These are phyloP conservation scores for Polyodon spathula DNA, from an alignment of 2,113 vertebrate genomes.

Conservation along the genomic window DNA sequence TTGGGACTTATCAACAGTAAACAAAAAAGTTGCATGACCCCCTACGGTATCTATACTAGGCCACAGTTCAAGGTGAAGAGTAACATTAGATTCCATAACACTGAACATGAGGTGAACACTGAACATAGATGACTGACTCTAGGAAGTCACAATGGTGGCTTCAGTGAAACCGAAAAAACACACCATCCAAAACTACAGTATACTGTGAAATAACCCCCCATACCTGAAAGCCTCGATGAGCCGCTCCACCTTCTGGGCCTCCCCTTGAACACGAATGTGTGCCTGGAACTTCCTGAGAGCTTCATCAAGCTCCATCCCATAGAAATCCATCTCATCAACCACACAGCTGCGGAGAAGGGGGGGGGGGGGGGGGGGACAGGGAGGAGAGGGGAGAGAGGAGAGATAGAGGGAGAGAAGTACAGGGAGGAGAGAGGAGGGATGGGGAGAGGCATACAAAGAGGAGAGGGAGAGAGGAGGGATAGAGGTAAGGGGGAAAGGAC, in stretches of 20 bases:
- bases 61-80: no score
- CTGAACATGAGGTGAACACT: no score
- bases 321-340: slow-evolving; percentile 98
- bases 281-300: slow-evolving; percentile 95
- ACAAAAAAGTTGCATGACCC: no score
- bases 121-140: no score
- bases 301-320: slow-evolving; percentile 92
- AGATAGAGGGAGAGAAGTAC: slow-evolving; percentile 13
- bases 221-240: slow-evolving; percentile 99
- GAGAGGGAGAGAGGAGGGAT: slow-evolving; percentile 12
- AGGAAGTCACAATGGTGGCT: no score
- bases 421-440: slow-evolving; percentile 7
- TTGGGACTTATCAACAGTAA: no score
- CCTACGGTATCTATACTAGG: no score
- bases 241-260: slow-evolving; percentile 96
- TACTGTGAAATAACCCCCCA: slow-evolving; percentile 6
- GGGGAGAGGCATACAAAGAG: neutral
- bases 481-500: slow-evolving; percentile 4
- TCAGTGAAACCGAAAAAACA: no score
- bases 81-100: no score
- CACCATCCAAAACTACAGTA: no score
- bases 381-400: slow-evolving; percentile 4
- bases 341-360: slow-evolving; percentile 68
- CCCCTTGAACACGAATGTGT: slow-evolving; percentile 91
- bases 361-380: neutral